Conservation (phyloP, 2,113 vertebrate genomes). For the Chloroceryle aenea region DNA sequence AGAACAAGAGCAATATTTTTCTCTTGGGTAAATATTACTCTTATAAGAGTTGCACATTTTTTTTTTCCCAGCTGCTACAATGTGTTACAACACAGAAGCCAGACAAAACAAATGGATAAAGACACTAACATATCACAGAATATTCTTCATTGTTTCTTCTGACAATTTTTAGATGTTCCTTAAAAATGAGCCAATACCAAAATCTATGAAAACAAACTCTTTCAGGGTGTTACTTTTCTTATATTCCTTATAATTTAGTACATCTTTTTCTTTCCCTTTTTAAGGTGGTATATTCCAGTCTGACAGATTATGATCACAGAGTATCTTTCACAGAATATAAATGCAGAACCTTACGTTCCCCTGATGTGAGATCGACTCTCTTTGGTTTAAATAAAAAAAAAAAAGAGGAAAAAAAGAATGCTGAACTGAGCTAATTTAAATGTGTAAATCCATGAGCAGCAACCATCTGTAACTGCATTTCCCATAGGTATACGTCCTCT, state of each 20-base stretch:
- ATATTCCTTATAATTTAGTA: background rate
- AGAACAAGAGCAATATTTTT: slow-evolving; percentile 30
- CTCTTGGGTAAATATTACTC: slow-evolving; percentile 45
- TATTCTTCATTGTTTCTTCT: background rate
- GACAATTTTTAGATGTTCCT: background rate
- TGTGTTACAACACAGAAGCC: slow-evolving; percentile 44
- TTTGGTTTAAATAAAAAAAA: background rate
- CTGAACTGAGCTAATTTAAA: background rate
- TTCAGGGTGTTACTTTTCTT: background rate
- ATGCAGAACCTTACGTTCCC: background rate
- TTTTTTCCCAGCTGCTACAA: slow-evolving; percentile 16
- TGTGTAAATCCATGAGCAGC: background rate
- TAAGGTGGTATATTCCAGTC: background rate
- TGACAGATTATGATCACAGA: background rate
- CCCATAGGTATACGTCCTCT: background rate
- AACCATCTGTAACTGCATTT: background rate
- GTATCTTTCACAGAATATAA: background rate
- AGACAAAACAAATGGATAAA: slow-evolving; percentile 46
- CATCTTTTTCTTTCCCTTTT: background rate
- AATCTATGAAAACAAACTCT: background rate
- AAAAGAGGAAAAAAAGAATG: background rate
- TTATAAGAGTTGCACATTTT: slow-evolving; percentile 56
- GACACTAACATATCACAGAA: background rate
- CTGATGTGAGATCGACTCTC: background rate
- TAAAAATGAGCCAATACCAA: background rate